Evolutionary conservation across 23 tunicate genomes (phyloP), one percentile per base, ranked within the genome.

Genomic region (Halocynthia aurantium): DNA sequence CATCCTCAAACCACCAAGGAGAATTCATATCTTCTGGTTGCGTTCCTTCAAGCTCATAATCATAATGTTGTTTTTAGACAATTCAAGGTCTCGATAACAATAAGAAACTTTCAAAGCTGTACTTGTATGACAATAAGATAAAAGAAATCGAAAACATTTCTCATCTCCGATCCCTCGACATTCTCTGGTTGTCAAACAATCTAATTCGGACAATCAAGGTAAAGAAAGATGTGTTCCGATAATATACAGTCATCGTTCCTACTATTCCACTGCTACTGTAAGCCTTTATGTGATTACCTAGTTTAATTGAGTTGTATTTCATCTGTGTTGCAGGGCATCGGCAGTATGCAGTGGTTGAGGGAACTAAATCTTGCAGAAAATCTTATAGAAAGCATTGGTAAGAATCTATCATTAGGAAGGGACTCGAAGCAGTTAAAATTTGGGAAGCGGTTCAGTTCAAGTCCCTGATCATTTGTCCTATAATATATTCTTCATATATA

Each of bases 281-380:
- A 58, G 64, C n/a, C 64, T 58, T n/a, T 58, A 13, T 58, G 17
- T 58, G 17, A 13, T 58, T 15, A 13, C 64, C n/a, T n/a, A n/a
- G n/a, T n/a, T n/a, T n/a, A n/a, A n/a, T n/a, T 58, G 17, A 58
- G n/a, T 58, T 58, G 64, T 13, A 17, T 15, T 58, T 13, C 4
- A 15, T 58, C 17, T 58, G 17, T n/a, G 62, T 56, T 78, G 7
- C 63, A 92, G 98, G 87, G 87, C 51, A 50, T 91, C 6, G 80
- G 73, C 8, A 58, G 52, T 22, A 17, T 90, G 54, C 81, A 85
- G 62, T 90, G 86, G 85, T 75, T 90, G 69, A 55, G 52, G 10
- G 83, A 85, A 31, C 73, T 90, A 52, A 76, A 90, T 67, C 10
- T 90, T 67, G 90, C 90, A 57, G 97, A 90, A 52, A 90, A 90